A percentile compares a stretch with the other conserved stretches of the same genome.
phyloP scores from a whole-genome alignment of 2,888 invertebrate genomes.

The Rhingia rostrata region DNA sequence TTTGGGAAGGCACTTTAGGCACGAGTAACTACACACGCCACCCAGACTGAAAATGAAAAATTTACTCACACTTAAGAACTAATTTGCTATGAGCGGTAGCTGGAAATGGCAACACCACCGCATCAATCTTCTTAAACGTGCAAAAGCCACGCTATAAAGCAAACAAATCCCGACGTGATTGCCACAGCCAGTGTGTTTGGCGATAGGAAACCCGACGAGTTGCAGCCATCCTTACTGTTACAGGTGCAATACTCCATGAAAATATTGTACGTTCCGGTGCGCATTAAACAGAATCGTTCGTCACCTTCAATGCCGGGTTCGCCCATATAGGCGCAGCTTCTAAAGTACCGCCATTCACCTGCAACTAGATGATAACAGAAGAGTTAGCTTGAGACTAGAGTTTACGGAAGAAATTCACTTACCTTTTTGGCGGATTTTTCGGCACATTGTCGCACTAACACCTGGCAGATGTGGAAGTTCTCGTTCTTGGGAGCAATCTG shows the following conservation, averaged over 20 bases:
- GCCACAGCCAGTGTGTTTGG: conserved; percentile 79
- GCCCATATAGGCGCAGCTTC: conserved; percentile 94
- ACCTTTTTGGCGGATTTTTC: conserved; percentile 96
- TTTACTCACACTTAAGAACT: conserved; percentile 25
- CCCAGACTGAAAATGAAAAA: neutral
- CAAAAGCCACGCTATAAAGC: conserved; percentile 73
- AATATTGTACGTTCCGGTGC: conserved; percentile 95
- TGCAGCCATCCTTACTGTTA: conserved; percentile 96
- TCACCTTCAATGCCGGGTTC: conserved; percentile 95
- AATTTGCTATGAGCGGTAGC: conserved; percentile 31
- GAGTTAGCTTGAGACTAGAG: neutral
- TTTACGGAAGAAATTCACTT: conserved; percentile 51
- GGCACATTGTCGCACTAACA: conserved; percentile 91
- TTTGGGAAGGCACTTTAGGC: conserved; percentile 47
- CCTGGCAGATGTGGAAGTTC: conserved; percentile 87
- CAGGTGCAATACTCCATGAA: conserved; percentile 97
- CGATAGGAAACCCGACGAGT: conserved; percentile 84
- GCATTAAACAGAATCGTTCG: conserved; percentile 94
- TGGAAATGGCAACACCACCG: neutral
- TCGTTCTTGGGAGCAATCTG: conserved; percentile 88
- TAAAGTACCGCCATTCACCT: conserved; percentile 94
- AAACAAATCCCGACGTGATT: conserved; percentile 74
- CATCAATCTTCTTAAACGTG: conserved; percentile 22
- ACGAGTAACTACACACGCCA: neutral
- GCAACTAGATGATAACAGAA: conserved; percentile 85